Conservation (phyloP, 1,140 invertebrate species). For the Proctacanthus coquilletti region DNA sequence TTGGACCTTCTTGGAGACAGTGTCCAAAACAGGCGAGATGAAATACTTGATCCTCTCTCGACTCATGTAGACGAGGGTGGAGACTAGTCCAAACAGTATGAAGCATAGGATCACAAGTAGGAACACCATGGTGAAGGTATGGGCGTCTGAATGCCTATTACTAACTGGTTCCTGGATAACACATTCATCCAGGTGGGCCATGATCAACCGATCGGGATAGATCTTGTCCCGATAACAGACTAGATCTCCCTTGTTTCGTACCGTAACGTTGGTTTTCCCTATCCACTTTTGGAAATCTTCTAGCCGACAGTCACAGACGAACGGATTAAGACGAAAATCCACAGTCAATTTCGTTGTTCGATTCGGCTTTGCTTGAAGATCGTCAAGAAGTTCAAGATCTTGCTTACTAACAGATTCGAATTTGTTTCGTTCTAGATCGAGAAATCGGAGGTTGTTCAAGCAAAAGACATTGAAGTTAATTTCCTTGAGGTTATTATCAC, state of each 20-base stretch:
- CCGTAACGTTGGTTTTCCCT: conserved; percentile 39
- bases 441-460: conserved; percentile 44
- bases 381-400: conserved; percentile 44
- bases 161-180: no score
- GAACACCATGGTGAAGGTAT: conserved; percentile 35
- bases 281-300: conserved; percentile 48
- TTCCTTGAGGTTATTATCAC: conserved; percentile 43
- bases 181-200: conserved; percentile 7
- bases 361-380: conserved; percentile 29
- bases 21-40: conserved; percentile 46
- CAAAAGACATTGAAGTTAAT: conserved; percentile 54
- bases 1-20: conserved; percentile 51
- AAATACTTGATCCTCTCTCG: conserved; percentile 38
- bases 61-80: conserved; percentile 43
- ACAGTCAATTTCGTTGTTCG: conserved; percentile 41
- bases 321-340: conserved; percentile 51
- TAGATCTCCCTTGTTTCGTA: conserved; percentile 40
- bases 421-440: conserved; percentile 55
- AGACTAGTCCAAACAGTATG: conserved; percentile 36
- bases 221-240: conserved; percentile 31
- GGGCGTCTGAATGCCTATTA: no score
- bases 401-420: conserved; percentile 40
- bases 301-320: conserved; percentile 47
- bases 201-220: conserved; percentile 24
- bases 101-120: conserved; percentile 39